phyloP scores from a whole-genome alignment of 1,140 invertebrate species.

The Laodelphax striatellus region DNA sequence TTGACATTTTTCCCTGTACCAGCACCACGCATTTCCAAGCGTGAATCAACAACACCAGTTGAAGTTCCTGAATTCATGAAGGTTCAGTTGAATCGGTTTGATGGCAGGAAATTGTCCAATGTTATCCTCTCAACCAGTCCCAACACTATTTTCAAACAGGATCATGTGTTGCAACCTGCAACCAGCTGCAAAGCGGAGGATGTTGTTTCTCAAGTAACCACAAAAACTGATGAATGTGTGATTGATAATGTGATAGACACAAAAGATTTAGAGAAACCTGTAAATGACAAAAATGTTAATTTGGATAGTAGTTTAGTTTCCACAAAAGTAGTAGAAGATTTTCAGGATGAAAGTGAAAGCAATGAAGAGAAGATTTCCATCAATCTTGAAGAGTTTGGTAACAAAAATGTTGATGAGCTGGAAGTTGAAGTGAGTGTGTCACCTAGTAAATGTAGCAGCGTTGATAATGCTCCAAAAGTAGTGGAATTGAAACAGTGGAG shows the following conservation, averaged over 20 bases:
- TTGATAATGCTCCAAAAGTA: background rate
- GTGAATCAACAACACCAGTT: slow-evolving; percentile 6
- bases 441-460: background rate
- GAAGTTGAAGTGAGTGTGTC: background rate
- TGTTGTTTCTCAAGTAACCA: too few species aligned
- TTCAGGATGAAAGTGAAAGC: too few species aligned
- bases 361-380: too few species aligned
- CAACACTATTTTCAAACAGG: background rate
- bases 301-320: too few species aligned
- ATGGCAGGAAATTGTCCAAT: slow-evolving; percentile 23
- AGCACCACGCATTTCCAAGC: slow-evolving; percentile 11
- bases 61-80: slow-evolving; percentile 54
- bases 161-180: too few species aligned
- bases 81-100: slow-evolving; percentile 54
- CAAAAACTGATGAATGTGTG: too few species aligned
- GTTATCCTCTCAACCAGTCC: slow-evolving; percentile 11
- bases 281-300: too few species aligned
- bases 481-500: background rate
- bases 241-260: too few species aligned
- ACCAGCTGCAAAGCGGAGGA: too few species aligned
- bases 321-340: too few species aligned
- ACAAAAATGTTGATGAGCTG: background rate
- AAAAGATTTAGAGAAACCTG: too few species aligned
- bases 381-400: background rate
- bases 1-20: slow-evolving; percentile 8